Conservation (phyloP, 2,113 vertebrate species). For the Marmota monax region DNA sequence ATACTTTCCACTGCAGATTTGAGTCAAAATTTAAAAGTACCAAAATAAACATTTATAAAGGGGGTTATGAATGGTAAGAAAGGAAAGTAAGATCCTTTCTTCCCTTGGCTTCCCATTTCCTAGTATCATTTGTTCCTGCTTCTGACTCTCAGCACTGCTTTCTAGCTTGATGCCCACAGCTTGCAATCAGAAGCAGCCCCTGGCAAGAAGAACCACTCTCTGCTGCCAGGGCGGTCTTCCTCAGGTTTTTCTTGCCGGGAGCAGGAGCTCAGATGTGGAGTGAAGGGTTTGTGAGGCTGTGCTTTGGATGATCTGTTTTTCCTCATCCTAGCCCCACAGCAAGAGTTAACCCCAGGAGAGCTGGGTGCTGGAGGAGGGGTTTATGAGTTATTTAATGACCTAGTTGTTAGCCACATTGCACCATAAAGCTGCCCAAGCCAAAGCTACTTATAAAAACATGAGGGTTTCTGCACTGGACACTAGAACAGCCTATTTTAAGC, state of each 20-base stretch:
- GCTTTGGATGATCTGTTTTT: constrained; percentile 61
- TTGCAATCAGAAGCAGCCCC: background rate
- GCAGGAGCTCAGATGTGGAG: constrained; percentile 59
- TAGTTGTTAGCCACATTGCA: background rate
- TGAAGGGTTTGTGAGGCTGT: background rate
- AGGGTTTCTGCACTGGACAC: background rate
- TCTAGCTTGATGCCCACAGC: background rate
- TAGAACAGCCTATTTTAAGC: background rate
- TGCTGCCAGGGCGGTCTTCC: background rate
- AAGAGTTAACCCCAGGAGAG: constrained; percentile 66
- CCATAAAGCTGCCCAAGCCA: background rate
- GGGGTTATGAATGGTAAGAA: constrained; percentile 15
- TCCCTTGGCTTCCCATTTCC: background rate
- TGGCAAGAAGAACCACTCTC: background rate
- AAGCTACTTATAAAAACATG: background rate
- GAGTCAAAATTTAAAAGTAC: constrained; percentile 50
- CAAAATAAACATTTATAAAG: constrained; percentile 49
- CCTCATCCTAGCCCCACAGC: constrained; percentile 20
- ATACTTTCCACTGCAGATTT: constrained; percentile 55
- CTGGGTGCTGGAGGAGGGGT: constrained; percentile 24
- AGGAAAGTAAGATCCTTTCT: constrained; percentile 38
- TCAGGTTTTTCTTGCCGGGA: constrained; percentile 37
- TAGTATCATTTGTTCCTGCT: background rate
- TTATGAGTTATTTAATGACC: background rate
- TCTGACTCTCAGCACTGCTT: background rate